These are phyloP conservation scores for Trogon melanurus DNA, from an alignment of 2,113 vertebrate species.

Conservation along the genomic window DNA sequence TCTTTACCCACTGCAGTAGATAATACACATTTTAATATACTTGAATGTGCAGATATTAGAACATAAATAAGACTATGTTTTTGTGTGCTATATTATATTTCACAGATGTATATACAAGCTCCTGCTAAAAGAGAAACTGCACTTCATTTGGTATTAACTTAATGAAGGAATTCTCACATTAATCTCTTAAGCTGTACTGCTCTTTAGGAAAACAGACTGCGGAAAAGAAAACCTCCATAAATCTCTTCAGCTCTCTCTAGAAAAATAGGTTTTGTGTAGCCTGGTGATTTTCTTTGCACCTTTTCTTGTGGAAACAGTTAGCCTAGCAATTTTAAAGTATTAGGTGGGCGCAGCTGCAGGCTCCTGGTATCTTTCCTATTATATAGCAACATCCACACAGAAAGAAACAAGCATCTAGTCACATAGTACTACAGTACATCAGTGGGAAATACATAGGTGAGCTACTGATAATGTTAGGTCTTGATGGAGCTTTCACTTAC, in stretches of 20 bases:
- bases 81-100: background rate
- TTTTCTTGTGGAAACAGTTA: constrained; percentile 69
- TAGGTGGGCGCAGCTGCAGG: constrained; percentile 23
- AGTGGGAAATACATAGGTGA: background rate
- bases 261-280: constrained; percentile 55
- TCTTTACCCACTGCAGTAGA: background rate
- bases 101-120: constrained; percentile 7
- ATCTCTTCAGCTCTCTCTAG: constrained; percentile 24
- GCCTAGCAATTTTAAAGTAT: constrained; percentile 45
- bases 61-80: background rate
- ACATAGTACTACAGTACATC: background rate
- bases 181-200: constrained; percentile 54
- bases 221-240: constrained; percentile 58
- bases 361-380: constrained; percentile 6
- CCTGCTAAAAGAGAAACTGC: background rate
- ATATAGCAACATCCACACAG: background rate
- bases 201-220: constrained; percentile 52
- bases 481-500: constrained; percentile 15
- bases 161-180: constrained; percentile 65
- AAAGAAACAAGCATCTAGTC: background rate
- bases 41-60: background rate
- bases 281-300: constrained; percentile 46
- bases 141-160: constrained; percentile 54
- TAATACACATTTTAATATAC: background rate
- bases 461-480: background rate